Percentiles rank a stretch among this genome's conserved stretches.
Evolutionary conservation across 1,140 invertebrate genomes (phyloP).

Genomic region (Onthophagus taurus): DNA sequence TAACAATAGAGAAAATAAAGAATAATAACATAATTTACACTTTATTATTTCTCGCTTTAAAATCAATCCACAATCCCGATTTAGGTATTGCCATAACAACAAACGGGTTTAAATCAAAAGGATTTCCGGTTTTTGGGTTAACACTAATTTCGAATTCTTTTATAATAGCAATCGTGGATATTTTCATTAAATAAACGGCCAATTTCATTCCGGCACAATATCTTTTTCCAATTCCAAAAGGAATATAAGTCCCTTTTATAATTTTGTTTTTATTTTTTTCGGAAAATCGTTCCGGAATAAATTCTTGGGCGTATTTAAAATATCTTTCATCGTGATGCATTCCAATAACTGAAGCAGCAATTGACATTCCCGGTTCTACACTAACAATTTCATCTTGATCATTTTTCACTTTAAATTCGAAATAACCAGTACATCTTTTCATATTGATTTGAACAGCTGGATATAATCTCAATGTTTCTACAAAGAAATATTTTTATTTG

Average conservation of each 20-base stretch:
- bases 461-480: conserved; percentile 26
- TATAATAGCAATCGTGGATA: background rate
- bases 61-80: conserved; percentile 7
- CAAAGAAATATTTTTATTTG: conserved; percentile 7
- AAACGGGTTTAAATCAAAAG: conserved; percentile 4
- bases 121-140: conserved; percentile 3
- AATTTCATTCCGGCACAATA: conserved; percentile 44
- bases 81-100: conserved; percentile 1
- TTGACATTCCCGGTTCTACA: conserved; percentile 26
- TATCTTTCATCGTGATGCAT: conserved; percentile 34
- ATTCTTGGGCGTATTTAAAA: conserved; percentile 47
- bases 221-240: conserved; percentile 46
- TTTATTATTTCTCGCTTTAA: background rate
- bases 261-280: conserved; percentile 21
- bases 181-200: conserved; percentile 2
- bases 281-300: conserved; percentile 49
- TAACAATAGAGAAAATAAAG: too few species aligned
- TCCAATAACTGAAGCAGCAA: conserved; percentile 22
- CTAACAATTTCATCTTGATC: background rate
- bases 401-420: conserved; percentile 15
- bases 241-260: conserved; percentile 37
- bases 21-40: too few species aligned
- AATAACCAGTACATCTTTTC: conserved; percentile 28
- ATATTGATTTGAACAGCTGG: conserved; percentile 27
- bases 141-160: conserved; percentile 9